phyloP scores from a whole-genome alignment of 1,140 invertebrate genomes.

The Vanessa atalanta region DNA sequence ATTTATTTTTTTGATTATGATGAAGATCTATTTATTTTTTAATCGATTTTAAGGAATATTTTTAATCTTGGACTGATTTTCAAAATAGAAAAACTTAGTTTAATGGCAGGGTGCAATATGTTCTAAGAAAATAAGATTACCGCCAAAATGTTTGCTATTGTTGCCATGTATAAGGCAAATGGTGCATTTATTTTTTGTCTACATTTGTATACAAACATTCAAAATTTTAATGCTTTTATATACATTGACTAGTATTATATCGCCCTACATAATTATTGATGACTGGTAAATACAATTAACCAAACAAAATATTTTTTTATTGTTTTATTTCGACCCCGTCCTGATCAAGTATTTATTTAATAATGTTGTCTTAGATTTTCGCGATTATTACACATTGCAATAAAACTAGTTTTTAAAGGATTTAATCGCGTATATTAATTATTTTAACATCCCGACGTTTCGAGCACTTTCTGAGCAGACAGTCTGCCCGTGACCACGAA shows the following conservation, averaged over 20 bases:
- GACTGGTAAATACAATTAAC: constrained; percentile 69
- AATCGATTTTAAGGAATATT: constrained; percentile 42
- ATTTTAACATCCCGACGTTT: too few species aligned
- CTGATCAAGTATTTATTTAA: background rate
- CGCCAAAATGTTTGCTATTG: constrained; percentile 55
- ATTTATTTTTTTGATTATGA: constrained; percentile 47
- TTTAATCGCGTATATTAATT: too few species aligned
- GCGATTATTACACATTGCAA: too few species aligned
- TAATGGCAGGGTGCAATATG: constrained; percentile 45
- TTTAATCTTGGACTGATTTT: constrained; percentile 33
- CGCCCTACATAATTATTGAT: constrained; percentile 62
- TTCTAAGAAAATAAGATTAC: constrained; percentile 50
- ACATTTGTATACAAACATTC: constrained; percentile 63
- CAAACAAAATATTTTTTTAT: constrained; percentile 42
- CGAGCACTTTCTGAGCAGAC: too few species aligned
- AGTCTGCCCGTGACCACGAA: too few species aligned
- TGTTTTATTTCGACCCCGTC: constrained; percentile 42
- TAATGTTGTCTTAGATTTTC: too few species aligned
- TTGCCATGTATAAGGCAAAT: constrained; percentile 68
- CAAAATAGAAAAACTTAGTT: constrained; percentile 25
- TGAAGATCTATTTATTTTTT: constrained; percentile 56
- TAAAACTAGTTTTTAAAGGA: too few species aligned
- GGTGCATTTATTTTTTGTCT: constrained; percentile 74
- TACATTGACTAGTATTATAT: constrained; percentile 67
- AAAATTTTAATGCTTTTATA: constrained; percentile 69